Percentiles rank a stretch among this genome's conserved stretches.
These are phyloP conservation scores for Phorcus lineatus DNA, from an alignment of 2,888 invertebrate genomes.

Conservation along the genomic window DNA sequence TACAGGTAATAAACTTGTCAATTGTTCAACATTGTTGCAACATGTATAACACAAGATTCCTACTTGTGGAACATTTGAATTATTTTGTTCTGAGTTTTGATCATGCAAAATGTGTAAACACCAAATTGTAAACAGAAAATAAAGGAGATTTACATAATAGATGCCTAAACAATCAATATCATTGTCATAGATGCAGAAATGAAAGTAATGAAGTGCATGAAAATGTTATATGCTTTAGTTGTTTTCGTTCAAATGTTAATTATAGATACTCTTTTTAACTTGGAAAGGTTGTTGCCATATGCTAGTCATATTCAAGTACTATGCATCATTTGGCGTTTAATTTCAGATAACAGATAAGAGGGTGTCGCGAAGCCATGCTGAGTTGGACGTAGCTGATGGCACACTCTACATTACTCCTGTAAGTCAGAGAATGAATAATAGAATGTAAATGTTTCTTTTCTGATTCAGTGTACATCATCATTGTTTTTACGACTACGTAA, in stretches of 20 bases:
- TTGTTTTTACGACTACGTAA: too few relatives aligned
- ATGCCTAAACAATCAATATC: too few relatives aligned
- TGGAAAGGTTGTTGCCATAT: too few relatives aligned
- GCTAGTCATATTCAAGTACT: not conserved
- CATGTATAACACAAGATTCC: not conserved
- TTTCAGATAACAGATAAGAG: conserved; percentile 75
- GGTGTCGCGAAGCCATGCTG: conserved; percentile 76
- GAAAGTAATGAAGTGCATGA: too few relatives aligned
- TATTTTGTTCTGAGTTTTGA: not conserved
- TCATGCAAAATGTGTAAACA: not conserved
- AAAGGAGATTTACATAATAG: not conserved
- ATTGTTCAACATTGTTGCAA: too few relatives aligned
- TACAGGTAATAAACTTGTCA: conserved; percentile 57
- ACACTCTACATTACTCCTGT: conserved; percentile 75
- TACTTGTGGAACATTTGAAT: not conserved
- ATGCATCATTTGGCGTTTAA: not conserved
- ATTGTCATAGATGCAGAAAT: too few relatives aligned
- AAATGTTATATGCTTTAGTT: too few relatives aligned
- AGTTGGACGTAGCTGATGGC: conserved; percentile 72
- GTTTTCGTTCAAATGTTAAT: too few relatives aligned
- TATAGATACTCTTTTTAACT: too few relatives aligned
- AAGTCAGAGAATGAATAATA: conserved; percentile 43
- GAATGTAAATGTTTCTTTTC: too few relatives aligned
- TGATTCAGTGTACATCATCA: too few relatives aligned
- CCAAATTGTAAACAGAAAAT: not conserved